Evolutionary conservation across 1,140 invertebrate genomes (phyloP).

Genomic region (Cydia strobilella): DNA sequence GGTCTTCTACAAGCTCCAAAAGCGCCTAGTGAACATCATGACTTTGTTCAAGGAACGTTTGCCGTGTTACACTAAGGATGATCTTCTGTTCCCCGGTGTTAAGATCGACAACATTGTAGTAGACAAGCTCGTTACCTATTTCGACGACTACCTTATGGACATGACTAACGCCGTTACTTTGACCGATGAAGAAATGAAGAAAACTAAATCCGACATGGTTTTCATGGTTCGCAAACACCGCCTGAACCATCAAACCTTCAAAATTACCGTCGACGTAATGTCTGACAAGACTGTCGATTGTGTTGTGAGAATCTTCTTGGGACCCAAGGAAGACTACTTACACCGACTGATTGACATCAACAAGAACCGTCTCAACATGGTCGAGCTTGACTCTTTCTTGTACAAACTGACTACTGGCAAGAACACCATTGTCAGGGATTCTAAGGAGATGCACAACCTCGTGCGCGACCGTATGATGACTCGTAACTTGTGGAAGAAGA

Average conservation of each 20-base stretch:
- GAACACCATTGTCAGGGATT: slow-evolving; percentile 81
- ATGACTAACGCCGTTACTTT: slow-evolving; percentile 78
- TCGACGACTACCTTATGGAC: slow-evolving; percentile 80
- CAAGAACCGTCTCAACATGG: slow-evolving; percentile 78
- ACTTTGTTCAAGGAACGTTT: slow-evolving; percentile 81
- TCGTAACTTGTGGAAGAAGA: slow-evolving; percentile 69
- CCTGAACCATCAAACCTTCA: slow-evolving; percentile 84
- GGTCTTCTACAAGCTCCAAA: slow-evolving; percentile 84
- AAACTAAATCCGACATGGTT: slow-evolving; percentile 63
- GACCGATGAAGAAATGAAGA: slow-evolving; percentile 63
- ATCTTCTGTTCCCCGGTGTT: slow-evolving; percentile 82
- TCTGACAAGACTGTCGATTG: slow-evolving; percentile 80
- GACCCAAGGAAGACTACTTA: slow-evolving; percentile 83
- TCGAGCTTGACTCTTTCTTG: slow-evolving; percentile 81
- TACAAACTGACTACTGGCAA: slow-evolving; percentile 80
- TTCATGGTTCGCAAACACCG: slow-evolving; percentile 82
- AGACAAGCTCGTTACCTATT: slow-evolving; percentile 80
- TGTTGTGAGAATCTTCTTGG: slow-evolving; percentile 84
- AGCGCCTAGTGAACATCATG: slow-evolving; percentile 74
- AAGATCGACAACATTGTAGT: slow-evolving; percentile 80
- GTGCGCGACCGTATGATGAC: slow-evolving; percentile 71
- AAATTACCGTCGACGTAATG: slow-evolving; percentile 81
- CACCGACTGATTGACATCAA: slow-evolving; percentile 77
- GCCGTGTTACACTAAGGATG: slow-evolving; percentile 83
- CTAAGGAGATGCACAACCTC: slow-evolving; percentile 76